Evolutionary conservation across 2,888 invertebrate genomes (phyloP), one percentile per base, ranked within the genome.

Genomic region (Listrodromus nycthemerus): DNA sequence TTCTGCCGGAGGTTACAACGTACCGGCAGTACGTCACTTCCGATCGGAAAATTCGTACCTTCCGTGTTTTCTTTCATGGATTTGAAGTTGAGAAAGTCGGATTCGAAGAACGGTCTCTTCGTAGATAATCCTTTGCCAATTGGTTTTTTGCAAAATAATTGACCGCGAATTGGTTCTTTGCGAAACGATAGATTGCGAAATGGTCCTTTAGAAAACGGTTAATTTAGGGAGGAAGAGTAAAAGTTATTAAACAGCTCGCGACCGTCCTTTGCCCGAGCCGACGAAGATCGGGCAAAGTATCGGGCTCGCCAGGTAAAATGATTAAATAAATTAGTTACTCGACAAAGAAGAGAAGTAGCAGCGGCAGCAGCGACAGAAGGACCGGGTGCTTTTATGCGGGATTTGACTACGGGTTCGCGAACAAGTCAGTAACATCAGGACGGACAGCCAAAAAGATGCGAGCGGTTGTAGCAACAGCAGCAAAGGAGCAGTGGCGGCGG

Each of bases 251-350:
- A 13, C 10, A 10, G 24, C 24, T 45, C 50, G 50, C 50, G 24
- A 58, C 21, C 73, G 33, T 58, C 33, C 67, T 52, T 63, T 19
- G 58, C 69, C 52, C 8, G 61, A 69, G 63, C 61, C 61, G 69
- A 41, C 63, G 41, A 65, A 52, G 55, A 16, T 27, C 30, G 61
- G 30, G 13, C 21, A 10, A 55, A n/a, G 69, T 10, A 24, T 55
- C 55, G 24, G 55, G 3, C 24, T 21, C 50, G 33, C 50, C 88
- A 89, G 88, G 86, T 87, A 90, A 89, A 91, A 92, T 91, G 90
- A 92, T 92, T 91, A 92, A 91, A 92, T 92, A 92, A 92, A 92
- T 92, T 91, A 92, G 92, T 91, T 90, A 89, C 91, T 91, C 90
- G 91, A 91, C 91, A 92, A 91, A 92, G 91, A 90, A 90, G 91